phyloP scores from a whole-genome alignment of 2,888 invertebrate species.

The Luperina testacea region DNA sequence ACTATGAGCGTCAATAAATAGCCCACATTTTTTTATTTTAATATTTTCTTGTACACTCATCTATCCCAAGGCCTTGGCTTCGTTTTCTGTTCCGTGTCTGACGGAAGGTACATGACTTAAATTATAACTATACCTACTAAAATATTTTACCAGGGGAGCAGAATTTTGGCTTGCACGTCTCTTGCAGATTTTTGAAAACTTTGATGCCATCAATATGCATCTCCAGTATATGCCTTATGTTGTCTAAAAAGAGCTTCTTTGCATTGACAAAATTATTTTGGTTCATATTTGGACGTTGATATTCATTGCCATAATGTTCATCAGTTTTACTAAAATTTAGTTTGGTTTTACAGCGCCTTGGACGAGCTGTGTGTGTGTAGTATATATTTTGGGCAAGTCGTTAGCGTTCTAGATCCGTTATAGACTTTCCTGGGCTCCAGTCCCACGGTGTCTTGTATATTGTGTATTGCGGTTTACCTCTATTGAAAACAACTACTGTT shows the following conservation, averaged over 20 bases:
- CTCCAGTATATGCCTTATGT: neutral
- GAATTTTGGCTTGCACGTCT: no score
- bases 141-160: neutral
- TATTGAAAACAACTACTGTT: no score
- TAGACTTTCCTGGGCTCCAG: no score
- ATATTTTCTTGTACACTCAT: neutral
- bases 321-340: neutral
- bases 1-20: no score
- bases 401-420: no score
- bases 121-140: neutral
- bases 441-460: no score
- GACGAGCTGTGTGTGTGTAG: no score
- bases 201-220: neutral
- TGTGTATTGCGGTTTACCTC: no score
- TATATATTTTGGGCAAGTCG: no score
- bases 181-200: neutral
- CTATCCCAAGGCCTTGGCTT: neutral
- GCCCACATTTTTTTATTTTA: no score
- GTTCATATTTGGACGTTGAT: neutral
- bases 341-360: no score
- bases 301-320: neutral
- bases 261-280: neutral
- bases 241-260: neutral
- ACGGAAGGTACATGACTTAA: neutral
- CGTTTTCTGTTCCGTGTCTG: neutral